Conservation (phyloP, 2,888 invertebrate genomes). For the Nomada hirtipes region DNA sequence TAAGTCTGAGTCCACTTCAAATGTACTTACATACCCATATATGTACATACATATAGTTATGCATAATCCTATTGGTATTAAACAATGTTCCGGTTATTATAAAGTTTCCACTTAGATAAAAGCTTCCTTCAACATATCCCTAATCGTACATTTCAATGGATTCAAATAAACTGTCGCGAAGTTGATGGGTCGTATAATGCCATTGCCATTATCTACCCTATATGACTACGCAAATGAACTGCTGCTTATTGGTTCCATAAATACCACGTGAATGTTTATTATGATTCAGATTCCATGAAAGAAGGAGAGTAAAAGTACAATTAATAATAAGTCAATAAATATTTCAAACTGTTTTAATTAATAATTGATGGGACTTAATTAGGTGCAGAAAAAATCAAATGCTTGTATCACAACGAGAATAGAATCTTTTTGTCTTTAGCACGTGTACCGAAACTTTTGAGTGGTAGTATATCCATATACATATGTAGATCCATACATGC, state of each 20-base stretch:
- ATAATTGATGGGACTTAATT: too few species aligned
- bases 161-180: constrained; percentile 10
- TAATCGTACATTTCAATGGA: neutral
- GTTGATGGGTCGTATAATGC: constrained; percentile 10
- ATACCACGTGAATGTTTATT: constrained; percentile 5
- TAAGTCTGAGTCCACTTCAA: too few species aligned
- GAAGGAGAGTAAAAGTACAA: neutral
- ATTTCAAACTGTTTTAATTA: neutral
- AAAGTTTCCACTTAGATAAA: too few species aligned
- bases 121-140: neutral
- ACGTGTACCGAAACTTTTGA: too few species aligned
- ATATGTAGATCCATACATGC: too few species aligned
- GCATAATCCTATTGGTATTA: neutral
- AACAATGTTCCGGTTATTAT: neutral
- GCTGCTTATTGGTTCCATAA: constrained; percentile 16
- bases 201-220: constrained; percentile 8
- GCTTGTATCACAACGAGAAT: too few species aligned
- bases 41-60: constrained; percentile 8
- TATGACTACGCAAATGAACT: neutral
- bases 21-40: too few species aligned
- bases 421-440: too few species aligned
- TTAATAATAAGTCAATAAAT: neutral
- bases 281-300: neutral
- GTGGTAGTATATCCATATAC: too few species aligned
- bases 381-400: too few species aligned